A percentile compares a stretch with the other conserved stretches of the same genome.
These are phyloP conservation scores for Recurvirostra avosetta DNA, from an alignment of 2,113 vertebrate genomes.

Conservation along the genomic window DNA sequence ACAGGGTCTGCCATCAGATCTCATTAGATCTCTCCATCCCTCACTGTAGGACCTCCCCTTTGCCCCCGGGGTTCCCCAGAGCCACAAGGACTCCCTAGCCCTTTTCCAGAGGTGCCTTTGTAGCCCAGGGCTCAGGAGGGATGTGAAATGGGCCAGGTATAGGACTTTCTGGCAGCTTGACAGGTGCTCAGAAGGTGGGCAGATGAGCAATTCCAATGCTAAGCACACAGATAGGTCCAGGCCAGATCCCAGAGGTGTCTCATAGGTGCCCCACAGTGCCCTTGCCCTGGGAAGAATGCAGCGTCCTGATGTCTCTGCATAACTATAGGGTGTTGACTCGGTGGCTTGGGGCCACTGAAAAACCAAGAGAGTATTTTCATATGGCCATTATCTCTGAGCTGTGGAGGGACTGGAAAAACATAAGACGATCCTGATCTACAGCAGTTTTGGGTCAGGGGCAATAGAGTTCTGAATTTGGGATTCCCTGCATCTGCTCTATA, in stretches of 20 bases:
- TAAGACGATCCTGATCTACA: not conserved
- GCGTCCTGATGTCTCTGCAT: too few relatives aligned
- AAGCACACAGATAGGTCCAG: not conserved
- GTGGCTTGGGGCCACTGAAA: not conserved
- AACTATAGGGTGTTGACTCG: not conserved
- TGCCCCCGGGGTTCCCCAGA: not conserved
- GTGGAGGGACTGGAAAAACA: not conserved
- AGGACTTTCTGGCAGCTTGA: not conserved
- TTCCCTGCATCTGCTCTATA: not conserved
- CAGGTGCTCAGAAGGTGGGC: not conserved
- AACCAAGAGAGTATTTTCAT: not conserved
- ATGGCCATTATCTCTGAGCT: not conserved
- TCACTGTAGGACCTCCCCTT: not conserved
- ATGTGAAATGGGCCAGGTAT: not conserved
- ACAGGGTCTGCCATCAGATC: not conserved
- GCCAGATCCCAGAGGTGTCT: not conserved
- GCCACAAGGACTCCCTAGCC: not conserved
- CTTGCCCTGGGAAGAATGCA: fast-evolving
- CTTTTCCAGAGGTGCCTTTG: not conserved
- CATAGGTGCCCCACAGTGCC: not conserved
- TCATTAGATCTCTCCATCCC: not conserved
- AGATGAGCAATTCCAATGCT: not conserved
- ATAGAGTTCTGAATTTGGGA: not conserved
- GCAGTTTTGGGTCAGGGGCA: too few relatives aligned
- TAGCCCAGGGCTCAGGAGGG: not conserved